Percentiles rank a stretch among this genome's conserved stretches.
Evolutionary conservation across 53 echinoderm and acorn worm genomes (phyloP).

Genomic region (Crossaster papposus): DNA sequence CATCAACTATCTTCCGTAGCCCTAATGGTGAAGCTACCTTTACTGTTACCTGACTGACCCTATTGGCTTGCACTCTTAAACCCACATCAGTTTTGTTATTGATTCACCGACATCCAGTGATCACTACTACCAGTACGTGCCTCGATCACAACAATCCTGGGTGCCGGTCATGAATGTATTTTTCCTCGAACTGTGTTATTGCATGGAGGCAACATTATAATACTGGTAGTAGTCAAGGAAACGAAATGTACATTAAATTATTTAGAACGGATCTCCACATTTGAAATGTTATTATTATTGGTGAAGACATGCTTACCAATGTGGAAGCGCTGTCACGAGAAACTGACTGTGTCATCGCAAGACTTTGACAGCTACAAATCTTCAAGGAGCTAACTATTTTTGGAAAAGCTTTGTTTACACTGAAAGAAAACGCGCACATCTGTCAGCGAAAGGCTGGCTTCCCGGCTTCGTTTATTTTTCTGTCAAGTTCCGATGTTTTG

Average conservation of each 20-base stretch:
- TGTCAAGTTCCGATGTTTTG: not conserved
- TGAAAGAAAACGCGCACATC: not conserved
- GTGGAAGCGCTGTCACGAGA: not conserved
- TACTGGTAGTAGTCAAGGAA: not conserved
- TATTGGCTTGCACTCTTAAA: slow-evolving; percentile 2
- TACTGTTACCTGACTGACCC: not conserved
- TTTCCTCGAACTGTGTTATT: not conserved
- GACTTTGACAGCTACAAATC: not conserved
- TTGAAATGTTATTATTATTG: not conserved
- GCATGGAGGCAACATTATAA: not conserved
- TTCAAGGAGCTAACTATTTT: not conserved
- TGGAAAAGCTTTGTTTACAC: not conserved
- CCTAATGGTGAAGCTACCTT: not conserved
- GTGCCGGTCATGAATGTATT: not conserved
- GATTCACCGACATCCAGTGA: not conserved
- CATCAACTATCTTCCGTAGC: not conserved
- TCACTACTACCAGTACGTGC: not conserved
- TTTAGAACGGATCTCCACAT: not conserved
- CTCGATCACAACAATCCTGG: not conserved
- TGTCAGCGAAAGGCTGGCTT: not conserved
- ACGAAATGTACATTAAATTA: not conserved
- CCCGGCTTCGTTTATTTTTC: not conserved
- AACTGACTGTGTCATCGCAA: too few relatives aligned
- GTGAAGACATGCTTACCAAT: not conserved
- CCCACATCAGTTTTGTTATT: not conserved